These are phyloP conservation scores for Gallinago stenura DNA, from an alignment of 2,797 vertebrate genomes.

Conservation along the genomic window DNA sequence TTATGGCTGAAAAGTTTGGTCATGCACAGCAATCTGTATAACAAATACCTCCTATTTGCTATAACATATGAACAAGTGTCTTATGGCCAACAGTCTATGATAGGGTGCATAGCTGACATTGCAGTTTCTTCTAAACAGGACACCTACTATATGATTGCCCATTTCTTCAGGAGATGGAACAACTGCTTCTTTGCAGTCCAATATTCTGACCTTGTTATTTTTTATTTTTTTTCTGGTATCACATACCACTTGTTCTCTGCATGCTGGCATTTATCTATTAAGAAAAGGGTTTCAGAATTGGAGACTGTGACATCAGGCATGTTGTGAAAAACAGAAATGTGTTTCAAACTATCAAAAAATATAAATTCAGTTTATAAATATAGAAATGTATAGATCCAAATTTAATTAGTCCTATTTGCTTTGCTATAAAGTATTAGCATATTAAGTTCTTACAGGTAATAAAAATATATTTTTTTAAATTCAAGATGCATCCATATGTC, in stretches of 20 bases:
- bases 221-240: neutral
- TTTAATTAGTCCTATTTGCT: neutral
- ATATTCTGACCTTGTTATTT: neutral
- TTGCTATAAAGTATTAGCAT: neutral
- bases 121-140: neutral
- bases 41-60: neutral
- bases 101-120: neutral
- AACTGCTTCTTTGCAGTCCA: neutral
- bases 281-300: neutral
- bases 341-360: neutral
- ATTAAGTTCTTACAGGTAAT: neutral
- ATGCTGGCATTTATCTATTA: neutral
- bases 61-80: neutral
- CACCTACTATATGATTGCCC: neutral
- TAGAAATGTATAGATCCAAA: neutral
- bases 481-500: neutral
- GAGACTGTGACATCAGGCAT: neutral
- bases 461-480: neutral
- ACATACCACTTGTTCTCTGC: rapidly evolving
- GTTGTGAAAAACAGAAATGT: neutral
- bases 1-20: neutral
- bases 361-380: neutral
- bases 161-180: neutral
- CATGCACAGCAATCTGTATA: neutral
- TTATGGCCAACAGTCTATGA: neutral